A percentile compares a stretch with the other conserved stretches of the same genome.
Conservation (phyloP, 2,888 invertebrate genomes). For the Neoitamus cyanurus region DNA sequence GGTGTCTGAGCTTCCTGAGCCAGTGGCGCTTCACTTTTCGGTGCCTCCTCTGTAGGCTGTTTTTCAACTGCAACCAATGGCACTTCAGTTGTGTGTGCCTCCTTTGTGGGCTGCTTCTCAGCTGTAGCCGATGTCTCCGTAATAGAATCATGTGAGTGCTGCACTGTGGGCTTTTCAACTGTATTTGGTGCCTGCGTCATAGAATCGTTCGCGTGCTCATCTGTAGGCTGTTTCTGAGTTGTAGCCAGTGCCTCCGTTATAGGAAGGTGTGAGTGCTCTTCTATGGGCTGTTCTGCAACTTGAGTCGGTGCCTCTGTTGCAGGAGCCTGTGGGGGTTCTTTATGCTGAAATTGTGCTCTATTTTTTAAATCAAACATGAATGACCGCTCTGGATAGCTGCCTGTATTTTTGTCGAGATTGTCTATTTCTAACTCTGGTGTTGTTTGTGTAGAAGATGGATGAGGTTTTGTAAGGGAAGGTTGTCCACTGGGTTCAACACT, state of each 20-base stretch:
- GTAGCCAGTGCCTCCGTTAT: not conserved
- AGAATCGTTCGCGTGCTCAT: not conserved
- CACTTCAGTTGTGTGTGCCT: no score
- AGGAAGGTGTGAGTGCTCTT: not conserved
- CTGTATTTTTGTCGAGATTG: not conserved
- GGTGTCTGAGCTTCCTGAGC: no score
- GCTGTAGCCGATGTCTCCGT: no score
- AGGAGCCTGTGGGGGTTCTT: not conserved
- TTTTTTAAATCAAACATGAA: not conserved
- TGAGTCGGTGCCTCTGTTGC: not conserved
- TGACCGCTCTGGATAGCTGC: not conserved
- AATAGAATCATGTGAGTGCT: no score
- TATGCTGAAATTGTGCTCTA: not conserved
- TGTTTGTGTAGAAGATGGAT: no score
- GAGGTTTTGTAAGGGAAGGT: not conserved
- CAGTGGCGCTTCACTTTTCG: no score
- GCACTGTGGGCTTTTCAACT: not conserved
- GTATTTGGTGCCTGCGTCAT: not conserved
- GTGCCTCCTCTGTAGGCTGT: no score
- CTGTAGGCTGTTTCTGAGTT: not conserved
- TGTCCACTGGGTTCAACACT: not conserved
- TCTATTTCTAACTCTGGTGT: not conserved
- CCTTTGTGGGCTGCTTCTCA: no score
- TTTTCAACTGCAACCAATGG: no score
- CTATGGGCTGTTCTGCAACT: no score